A percentile compares a stretch with the other conserved stretches of the same genome.
phyloP scores from a whole-genome alignment of 2,113 vertebrate species.

The Poeciliopsis turrubarensis region DNA sequence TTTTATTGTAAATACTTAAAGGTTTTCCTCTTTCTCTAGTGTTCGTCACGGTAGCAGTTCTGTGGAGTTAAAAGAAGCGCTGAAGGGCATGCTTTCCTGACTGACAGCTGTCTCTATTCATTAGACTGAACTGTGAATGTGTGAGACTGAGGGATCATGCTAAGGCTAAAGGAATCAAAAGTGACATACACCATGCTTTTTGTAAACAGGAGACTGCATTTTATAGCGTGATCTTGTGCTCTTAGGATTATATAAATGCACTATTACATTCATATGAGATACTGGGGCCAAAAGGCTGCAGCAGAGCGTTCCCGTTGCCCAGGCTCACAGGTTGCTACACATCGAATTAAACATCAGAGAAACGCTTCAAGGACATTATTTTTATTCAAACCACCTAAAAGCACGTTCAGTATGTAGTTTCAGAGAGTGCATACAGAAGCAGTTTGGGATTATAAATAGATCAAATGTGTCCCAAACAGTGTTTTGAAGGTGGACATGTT shows the following conservation, averaged over 20 bases:
- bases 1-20: background rate
- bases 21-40: background rate
- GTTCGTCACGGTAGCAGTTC: background rate
- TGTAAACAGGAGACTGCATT: constrained; percentile 38
- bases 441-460: background rate
- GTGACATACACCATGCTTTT: constrained; percentile 13
- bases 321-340: constrained; percentile 29
- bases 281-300: constrained; percentile 27
- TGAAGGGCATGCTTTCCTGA: constrained; percentile 22
- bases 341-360: constrained; percentile 35
- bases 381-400: constrained; percentile 28
- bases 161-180: constrained; percentile 20
- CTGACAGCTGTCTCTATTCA: constrained; percentile 1
- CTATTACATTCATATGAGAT: constrained; percentile 13
- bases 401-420: constrained; percentile 1
- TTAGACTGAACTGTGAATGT: constrained; percentile 7
- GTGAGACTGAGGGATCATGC: constrained; percentile 11
- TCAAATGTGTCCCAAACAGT: background rate
- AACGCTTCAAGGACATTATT: constrained; percentile 9
- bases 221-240: constrained; percentile 12
- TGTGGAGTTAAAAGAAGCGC: background rate
- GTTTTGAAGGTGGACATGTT: background rate
- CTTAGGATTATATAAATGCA: constrained; percentile 36
- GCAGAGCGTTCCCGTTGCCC: constrained; percentile 14
- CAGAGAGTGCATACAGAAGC: background rate